Evolutionary conservation across 2,113 vertebrate species (phyloP).

Genomic region (Nansenia antarctica): DNA sequence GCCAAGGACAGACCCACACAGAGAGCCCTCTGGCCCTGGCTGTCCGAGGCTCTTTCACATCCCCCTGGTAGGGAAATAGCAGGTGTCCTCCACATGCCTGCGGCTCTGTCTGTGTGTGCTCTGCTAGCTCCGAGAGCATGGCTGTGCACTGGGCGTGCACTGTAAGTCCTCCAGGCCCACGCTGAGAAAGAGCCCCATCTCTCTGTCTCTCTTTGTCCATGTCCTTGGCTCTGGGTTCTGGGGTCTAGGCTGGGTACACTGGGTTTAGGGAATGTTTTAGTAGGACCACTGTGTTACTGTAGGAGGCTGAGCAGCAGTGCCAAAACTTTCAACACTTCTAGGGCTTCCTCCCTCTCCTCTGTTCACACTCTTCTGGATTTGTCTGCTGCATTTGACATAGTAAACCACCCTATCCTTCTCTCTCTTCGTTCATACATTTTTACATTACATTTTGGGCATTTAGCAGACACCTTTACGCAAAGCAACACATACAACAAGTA

Average conservation of each 20-base stretch:
- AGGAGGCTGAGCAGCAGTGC: not conserved
- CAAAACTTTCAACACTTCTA: not conserved
- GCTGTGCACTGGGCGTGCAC: conserved; percentile 9
- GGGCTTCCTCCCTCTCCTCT: not conserved
- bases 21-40: not conserved
- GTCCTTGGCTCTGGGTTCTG: not conserved
- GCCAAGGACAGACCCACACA: not conserved
- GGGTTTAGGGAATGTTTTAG: not conserved
- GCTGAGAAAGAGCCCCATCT: not conserved
- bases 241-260: not conserved
- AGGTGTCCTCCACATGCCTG: conserved; percentile 9
- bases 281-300: too few species aligned
- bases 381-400: too few species aligned
- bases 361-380: not conserved
- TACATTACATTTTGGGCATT: too few species aligned
- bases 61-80: conserved; percentile 1
- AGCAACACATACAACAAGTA: too few species aligned
- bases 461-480: too few species aligned
- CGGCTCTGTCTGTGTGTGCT: not conserved
- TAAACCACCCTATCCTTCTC: too few species aligned
- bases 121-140: not conserved
- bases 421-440: too few species aligned
- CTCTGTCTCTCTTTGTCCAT: not conserved
- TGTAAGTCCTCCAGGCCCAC: not conserved
- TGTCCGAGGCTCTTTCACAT: not conserved